A percentile compares a stretch with the other conserved stretches of the same genome.
Evolutionary conservation across 2,888 invertebrate species (phyloP).

Genomic region (Scelioninae gen. 1): DNA sequence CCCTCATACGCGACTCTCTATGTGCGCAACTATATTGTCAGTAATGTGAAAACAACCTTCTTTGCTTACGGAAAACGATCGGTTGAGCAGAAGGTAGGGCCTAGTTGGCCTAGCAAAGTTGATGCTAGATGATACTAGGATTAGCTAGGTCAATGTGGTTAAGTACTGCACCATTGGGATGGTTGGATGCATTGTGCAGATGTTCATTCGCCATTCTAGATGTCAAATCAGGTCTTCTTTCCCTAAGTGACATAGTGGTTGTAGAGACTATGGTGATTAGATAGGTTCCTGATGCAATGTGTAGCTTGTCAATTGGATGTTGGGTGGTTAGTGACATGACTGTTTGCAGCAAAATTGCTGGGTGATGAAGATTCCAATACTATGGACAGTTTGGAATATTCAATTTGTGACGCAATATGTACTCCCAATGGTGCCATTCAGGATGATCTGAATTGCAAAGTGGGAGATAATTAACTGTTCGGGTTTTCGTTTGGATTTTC

Average conservation of each 20-base stretch:
- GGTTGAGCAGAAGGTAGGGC: neutral
- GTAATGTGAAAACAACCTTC: conserved; percentile 27
- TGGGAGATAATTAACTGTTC: neutral
- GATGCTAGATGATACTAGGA: neutral
- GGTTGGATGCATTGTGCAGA: no score
- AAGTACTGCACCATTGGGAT: no score
- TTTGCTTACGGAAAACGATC: neutral
- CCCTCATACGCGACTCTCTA: conserved; percentile 27
- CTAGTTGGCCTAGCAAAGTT: no score
- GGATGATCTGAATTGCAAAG: conserved; percentile 9
- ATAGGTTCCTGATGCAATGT: no score
- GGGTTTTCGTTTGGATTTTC: neutral
- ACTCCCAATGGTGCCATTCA: conserved; percentile 1
- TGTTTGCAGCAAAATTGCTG: neutral
- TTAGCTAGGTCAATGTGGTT: no score
- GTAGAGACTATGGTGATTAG: no score
- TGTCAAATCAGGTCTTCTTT: no score
- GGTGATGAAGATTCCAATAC: neutral
- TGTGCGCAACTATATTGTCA: conserved; percentile 21
- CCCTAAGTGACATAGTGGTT: no score
- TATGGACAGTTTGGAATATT: neutral
- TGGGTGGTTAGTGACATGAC: neutral
- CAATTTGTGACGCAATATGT: conserved; percentile 6
- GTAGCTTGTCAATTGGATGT: neutral
- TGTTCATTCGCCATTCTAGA: no score